These are phyloP conservation scores for Zaprionus tsacasi DNA, from an alignment of 1,140 invertebrate genomes.

Conservation along the genomic window DNA sequence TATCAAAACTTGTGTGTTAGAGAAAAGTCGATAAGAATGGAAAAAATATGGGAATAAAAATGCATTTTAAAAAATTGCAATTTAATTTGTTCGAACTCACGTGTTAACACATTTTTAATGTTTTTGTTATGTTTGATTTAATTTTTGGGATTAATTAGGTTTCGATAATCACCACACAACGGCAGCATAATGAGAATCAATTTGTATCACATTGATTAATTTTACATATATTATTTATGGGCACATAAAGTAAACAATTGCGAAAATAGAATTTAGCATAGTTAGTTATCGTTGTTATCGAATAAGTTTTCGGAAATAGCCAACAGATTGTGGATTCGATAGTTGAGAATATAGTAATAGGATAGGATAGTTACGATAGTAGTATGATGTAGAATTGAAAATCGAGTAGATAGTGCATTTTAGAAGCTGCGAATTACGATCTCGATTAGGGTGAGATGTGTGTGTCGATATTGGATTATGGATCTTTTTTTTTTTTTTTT, in stretches of 20 bases:
- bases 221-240: slow-evolving; percentile 47
- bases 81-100: slow-evolving; percentile 67
- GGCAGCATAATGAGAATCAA: slow-evolving; percentile 74
- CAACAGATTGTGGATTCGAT: slow-evolving; percentile 30
- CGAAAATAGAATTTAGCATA: slow-evolving; percentile 63
- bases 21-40: slow-evolving; percentile 11
- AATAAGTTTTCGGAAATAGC: slow-evolving; percentile 42
- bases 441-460: slow-evolving; percentile 48
- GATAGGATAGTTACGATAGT: slow-evolving; percentile 44
- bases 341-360: not conserved
- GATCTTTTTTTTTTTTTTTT: not conserved
- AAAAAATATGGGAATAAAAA: slow-evolving; percentile 17
- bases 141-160: slow-evolving; percentile 2
- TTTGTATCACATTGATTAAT: slow-evolving; percentile 78
- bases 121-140: slow-evolving; percentile 54
- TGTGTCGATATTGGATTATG: slow-evolving; percentile 10
- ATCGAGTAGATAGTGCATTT: slow-evolving; percentile 50
- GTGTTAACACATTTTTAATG: slow-evolving; percentile 69
- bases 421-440: slow-evolving; percentile 66
- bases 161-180: slow-evolving; percentile 53
- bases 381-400: slow-evolving; percentile 22
- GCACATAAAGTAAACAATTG: slow-evolving; percentile 48
- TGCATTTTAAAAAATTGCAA: slow-evolving; percentile 28
- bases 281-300: slow-evolving; percentile 34
- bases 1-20: not conserved